Percentiles rank a stretch among this genome's conserved stretches.
These are phyloP conservation scores for Drosophila mauritiana DNA, from an alignment of 1,140 invertebrate genomes.

Conservation along the genomic window DNA sequence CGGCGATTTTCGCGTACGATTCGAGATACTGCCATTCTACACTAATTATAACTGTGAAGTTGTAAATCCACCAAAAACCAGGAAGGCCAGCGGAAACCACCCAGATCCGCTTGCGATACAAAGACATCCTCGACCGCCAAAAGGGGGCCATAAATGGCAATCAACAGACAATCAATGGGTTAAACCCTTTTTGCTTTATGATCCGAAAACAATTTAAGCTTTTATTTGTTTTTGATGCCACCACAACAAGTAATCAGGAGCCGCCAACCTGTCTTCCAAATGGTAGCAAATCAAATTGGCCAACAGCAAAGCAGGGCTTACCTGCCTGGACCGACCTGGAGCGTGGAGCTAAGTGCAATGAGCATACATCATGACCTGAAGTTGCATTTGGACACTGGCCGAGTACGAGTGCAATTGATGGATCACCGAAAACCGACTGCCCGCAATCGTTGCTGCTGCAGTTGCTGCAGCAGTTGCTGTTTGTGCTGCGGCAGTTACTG, in stretches of 20 bases:
- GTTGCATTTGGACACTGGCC: conserved; percentile 62
- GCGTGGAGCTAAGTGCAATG: conserved; percentile 53
- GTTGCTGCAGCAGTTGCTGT: conserved; percentile 5
- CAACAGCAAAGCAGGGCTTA: conserved; percentile 33
- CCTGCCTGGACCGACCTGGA: conserved; percentile 8
- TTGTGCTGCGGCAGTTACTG: neutral
- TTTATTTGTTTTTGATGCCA: conserved; percentile 82
- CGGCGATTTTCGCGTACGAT: conserved; percentile 9
- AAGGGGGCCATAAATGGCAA: conserved; percentile 74
- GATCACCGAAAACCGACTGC: conserved; percentile 73
- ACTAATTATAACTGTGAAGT: conserved; percentile 78
- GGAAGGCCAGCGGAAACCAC: conserved; percentile 37
- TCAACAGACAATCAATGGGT: conserved; percentile 78
- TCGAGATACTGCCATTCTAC: conserved; percentile 16
- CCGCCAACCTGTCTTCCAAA: conserved; percentile 51
- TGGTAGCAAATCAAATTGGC: conserved; percentile 68
- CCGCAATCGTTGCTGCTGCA: conserved; percentile 18
- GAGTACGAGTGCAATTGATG: conserved; percentile 66
- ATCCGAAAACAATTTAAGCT: conserved; percentile 82
- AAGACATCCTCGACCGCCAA: conserved; percentile 21
- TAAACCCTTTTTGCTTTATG: conserved; percentile 79
- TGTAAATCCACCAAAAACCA: conserved; percentile 69
- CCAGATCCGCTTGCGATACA: conserved; percentile 26
- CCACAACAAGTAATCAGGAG: conserved; percentile 71
- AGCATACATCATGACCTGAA: conserved; percentile 72